These are phyloP conservation scores for Macquaria australasica DNA, from an alignment of 2,113 vertebrate species.

Conservation along the genomic window DNA sequence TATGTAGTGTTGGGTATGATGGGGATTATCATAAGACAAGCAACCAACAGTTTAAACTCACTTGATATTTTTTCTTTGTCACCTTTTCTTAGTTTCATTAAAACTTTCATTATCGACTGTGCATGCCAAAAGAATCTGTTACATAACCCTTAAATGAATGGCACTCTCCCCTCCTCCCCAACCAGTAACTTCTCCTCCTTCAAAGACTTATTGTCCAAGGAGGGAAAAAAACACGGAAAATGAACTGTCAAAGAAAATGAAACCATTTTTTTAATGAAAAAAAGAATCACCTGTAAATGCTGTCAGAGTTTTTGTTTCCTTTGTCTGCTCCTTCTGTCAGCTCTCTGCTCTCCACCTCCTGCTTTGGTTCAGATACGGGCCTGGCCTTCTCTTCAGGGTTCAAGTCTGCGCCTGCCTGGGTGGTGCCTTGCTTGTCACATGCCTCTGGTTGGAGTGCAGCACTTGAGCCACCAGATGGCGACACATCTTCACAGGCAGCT, in stretches of 20 bases:
- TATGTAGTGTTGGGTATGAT: background rate
- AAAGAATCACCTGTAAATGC: conserved; percentile 49
- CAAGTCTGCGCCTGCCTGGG: background rate
- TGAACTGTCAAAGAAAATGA: background rate
- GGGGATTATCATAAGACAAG: background rate
- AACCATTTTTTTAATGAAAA: background rate
- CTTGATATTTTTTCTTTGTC: background rate
- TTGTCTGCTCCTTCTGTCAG: background rate
- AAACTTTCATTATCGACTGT: background rate
- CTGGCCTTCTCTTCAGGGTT: background rate
- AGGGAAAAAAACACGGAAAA: background rate
- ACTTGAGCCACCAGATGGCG: conserved; percentile 55
- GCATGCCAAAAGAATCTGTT: too few relatives aligned
- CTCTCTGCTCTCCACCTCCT: background rate
- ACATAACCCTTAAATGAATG: background rate
- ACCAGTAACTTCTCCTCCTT: background rate
- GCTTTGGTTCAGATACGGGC: background rate
- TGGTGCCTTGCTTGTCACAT: background rate
- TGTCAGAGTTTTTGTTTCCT: background rate
- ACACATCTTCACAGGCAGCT: conserved; percentile 10
- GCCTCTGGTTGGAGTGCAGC: conserved; percentile 18
- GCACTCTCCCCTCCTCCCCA: background rate
- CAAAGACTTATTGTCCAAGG: background rate
- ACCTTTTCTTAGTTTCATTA: background rate
- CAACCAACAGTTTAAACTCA: background rate